A percentile compares a stretch with the other conserved stretches of the same genome.
phyloP scores from a whole-genome alignment of 2,888 invertebrate species.

The Icerya purchasi region DNA sequence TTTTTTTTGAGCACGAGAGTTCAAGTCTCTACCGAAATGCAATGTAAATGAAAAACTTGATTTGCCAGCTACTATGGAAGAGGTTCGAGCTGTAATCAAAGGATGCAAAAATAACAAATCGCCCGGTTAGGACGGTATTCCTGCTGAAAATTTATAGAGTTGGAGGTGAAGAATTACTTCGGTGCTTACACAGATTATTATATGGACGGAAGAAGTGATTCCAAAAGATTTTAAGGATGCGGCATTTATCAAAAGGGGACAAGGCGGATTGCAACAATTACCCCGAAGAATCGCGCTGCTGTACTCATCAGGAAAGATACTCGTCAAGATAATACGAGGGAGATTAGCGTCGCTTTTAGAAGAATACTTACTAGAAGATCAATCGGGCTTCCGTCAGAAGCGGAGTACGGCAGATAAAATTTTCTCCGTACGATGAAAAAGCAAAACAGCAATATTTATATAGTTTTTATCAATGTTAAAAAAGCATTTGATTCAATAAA shows the following conservation, averaged over 20 bases:
- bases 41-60: background rate
- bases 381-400: background rate
- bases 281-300: background rate
- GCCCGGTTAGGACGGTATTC: background rate
- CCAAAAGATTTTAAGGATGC: background rate
- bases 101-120: background rate
- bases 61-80: background rate
- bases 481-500: background rate
- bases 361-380: background rate
- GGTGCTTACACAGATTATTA: no score
- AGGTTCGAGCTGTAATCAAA: background rate
- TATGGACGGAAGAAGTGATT: background rate
- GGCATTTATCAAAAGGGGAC: background rate
- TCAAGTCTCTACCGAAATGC: background rate
- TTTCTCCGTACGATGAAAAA: no score
- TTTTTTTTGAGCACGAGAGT: no score
- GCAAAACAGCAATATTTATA: background rate
- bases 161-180: no score
- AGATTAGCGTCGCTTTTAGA: background rate
- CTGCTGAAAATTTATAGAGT: no score
- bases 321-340: background rate
- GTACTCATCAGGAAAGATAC: background rate
- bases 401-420: no score
- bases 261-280: no score
- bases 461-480: no score